These are phyloP conservation scores for Morpho deidamia DNA, from an alignment of 2,888 invertebrate genomes.

Conservation along the genomic window DNA sequence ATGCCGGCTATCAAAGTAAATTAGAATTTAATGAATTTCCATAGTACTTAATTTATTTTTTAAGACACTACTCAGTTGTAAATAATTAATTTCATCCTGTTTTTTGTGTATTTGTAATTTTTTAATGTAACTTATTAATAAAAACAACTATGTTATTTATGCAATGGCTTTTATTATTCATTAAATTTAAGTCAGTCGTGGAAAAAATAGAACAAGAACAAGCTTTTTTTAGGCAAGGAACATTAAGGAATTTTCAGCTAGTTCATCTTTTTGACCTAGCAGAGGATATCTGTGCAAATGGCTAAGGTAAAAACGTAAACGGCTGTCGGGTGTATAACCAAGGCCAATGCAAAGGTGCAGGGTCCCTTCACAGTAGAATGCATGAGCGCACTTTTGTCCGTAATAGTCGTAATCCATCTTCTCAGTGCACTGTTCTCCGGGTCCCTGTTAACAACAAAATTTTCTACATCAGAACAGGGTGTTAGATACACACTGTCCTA, in stretches of 20 bases:
- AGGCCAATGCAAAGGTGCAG: constrained; percentile 50
- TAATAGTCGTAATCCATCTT: constrained; percentile 49
- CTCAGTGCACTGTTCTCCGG: constrained; percentile 59
- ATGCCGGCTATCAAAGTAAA: too few species aligned
- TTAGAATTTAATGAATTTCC: too few species aligned
- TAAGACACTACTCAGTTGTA: too few species aligned
- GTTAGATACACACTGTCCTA: too few species aligned
- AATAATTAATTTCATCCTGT: too few species aligned
- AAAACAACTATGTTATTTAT: too few species aligned
- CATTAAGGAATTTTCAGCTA: constrained; percentile 13
- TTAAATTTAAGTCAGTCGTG: neutral
- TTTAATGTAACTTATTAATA: too few species aligned
- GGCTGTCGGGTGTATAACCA: constrained; percentile 41
- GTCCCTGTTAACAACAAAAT: constrained; percentile 38
- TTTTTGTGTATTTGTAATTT: too few species aligned
- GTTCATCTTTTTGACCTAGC: constrained; percentile 14
- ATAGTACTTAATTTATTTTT: too few species aligned
- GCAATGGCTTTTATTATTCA: neutral
- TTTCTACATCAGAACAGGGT: too few species aligned
- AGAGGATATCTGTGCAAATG: constrained; percentile 36
- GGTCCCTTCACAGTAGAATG: constrained; percentile 51
- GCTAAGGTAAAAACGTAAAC: constrained; percentile 34
- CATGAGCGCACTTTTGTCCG: constrained; percentile 56
- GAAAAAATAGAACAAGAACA: neutral
- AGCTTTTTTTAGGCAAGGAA: constrained; percentile 17